Percentiles rank a stretch among this genome's conserved stretches.
Evolutionary conservation across 2,797 vertebrate genomes (phyloP).

Genomic region (Dendrocincla tyrannina): DNA sequence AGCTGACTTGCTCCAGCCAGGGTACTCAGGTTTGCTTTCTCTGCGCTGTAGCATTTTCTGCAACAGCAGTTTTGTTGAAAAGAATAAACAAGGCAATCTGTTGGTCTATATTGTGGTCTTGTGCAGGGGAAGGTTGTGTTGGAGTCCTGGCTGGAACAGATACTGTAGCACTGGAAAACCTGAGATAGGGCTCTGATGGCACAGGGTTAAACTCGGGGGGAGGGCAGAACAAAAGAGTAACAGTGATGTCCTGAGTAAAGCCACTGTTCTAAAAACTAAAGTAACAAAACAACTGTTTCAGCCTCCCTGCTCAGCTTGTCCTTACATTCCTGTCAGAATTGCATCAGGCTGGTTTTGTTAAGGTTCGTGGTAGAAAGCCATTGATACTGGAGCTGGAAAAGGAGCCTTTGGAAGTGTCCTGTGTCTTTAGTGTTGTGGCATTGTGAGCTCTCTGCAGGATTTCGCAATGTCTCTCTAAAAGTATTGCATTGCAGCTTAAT

Average conservation of each 20-base stretch:
- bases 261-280: constrained; percentile 1
- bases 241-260: neutral
- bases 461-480: neutral
- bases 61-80: neutral
- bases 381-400: neutral
- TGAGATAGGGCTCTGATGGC: neutral
- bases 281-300: constrained; percentile 4
- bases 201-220: neutral
- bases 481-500: neutral
- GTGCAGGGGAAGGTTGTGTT: neutral
- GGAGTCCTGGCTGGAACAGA: neutral
- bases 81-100: neutral
- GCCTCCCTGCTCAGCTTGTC: neutral
- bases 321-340: neutral
- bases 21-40: neutral
- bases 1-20: neutral
- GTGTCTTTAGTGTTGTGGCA: neutral
- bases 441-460: neutral
- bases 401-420: neutral
- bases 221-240: neutral
- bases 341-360: neutral
- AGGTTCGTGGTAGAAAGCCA: neutral
- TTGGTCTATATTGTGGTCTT: neutral
- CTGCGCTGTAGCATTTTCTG: neutral
- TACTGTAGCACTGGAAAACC: neutral